Conservation (phyloP, 2,888 invertebrate genomes). For the Drosophila algonquin region DNA sequence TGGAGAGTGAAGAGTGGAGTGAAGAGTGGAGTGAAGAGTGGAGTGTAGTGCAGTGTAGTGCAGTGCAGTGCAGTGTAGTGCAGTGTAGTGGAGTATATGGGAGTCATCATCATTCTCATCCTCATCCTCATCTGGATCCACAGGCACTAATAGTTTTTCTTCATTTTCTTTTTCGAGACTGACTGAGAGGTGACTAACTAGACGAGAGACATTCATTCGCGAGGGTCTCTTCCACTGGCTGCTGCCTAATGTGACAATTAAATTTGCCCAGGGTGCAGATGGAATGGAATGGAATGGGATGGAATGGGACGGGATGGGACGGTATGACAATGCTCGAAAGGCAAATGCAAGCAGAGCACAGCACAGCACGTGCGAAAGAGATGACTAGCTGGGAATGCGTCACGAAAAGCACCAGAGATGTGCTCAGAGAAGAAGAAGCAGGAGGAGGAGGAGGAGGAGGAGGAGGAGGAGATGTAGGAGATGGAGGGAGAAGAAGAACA, state of each 20-base stretch:
- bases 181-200: slow-evolving; percentile 46
- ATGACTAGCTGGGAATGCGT: slow-evolving; percentile 24
- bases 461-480: neutral
- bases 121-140: slow-evolving; percentile 24
- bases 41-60: neutral
- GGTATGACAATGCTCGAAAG: slow-evolving; percentile 27
- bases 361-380: neutral
- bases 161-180: slow-evolving; percentile 21
- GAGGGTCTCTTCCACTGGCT: slow-evolving; percentile 14
- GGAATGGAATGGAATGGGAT: slow-evolving; percentile 11
- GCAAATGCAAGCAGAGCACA: slow-evolving; percentile 10
- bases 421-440: neutral
- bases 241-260: slow-evolving; percentile 65
- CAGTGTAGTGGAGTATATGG: slow-evolving; percentile 21
- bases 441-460: neutral
- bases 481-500: neutral
- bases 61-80: neutral
- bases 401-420: slow-evolving; percentile 6
- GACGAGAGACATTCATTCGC: slow-evolving; percentile 38
- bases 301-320: slow-evolving; percentile 1
- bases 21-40: neutral
- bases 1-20: slow-evolving; percentile 16
- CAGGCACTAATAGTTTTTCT: slow-evolving; percentile 38
- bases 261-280: slow-evolving; percentile 47
- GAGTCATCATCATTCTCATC: slow-evolving; percentile 25